A percentile compares a stretch with the other conserved stretches of the same genome.
phyloP scores from a whole-genome alignment of 2,797 vertebrate species.

The Enteromius unitaeniatus region DNA sequence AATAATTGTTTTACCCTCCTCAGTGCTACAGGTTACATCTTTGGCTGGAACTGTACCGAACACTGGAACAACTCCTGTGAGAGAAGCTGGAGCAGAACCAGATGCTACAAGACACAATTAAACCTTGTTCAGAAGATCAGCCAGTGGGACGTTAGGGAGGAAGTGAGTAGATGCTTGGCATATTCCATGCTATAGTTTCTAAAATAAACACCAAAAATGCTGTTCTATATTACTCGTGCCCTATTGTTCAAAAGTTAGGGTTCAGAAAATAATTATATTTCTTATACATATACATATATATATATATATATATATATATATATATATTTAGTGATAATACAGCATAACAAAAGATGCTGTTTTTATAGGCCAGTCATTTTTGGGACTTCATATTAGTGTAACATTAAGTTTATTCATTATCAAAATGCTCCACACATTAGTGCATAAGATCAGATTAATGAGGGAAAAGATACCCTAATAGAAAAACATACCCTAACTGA shows the following conservation, averaged over 20 bases:
- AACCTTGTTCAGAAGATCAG: conserved; percentile 36
- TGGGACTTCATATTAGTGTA: background rate
- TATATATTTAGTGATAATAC: background rate
- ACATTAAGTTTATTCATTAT: background rate
- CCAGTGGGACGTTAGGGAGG: conserved; percentile 5
- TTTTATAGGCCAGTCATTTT: background rate
- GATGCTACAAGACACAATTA: conserved; percentile 37
- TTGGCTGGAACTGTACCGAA: conserved; percentile 45
- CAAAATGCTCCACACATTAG: background rate
- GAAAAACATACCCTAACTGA: background rate
- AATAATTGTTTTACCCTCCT: conserved; percentile 61
- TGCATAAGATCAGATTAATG: background rate
- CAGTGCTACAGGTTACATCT: conserved; percentile 44
- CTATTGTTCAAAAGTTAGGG: background rate
- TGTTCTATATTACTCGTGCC: background rate
- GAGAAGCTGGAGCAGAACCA: conserved; percentile 37
- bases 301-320: background rate
- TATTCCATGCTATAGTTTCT: background rate
- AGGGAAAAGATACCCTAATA: background rate
- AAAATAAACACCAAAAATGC: conserved; percentile 5
- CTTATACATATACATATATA: too few relatives aligned
- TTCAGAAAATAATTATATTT: background rate
- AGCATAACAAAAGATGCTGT: background rate
- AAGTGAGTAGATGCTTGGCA: conserved; percentile 16
- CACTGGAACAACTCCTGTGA: conserved; percentile 40